A percentile compares a stretch with the other conserved stretches of the same genome.
Evolutionary conservation across 2,888 invertebrate genomes (phyloP).

Genomic region (Lasioglossum zephyrum): DNA sequence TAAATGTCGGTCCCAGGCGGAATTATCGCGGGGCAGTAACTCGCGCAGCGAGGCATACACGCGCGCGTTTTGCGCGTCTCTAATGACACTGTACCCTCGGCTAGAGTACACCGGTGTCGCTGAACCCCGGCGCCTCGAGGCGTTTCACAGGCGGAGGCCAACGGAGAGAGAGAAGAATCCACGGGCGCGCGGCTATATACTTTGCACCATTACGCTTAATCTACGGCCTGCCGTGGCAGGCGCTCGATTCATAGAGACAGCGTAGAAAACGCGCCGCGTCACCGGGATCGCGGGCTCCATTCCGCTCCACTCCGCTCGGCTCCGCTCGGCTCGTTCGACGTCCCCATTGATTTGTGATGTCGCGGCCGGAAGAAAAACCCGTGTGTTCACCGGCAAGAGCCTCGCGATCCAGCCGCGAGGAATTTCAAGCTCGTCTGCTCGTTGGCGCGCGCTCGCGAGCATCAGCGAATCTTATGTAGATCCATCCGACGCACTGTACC

Average conservation of each 20-base stretch:
- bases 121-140: slow-evolving; percentile 66
- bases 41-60: slow-evolving; percentile 23
- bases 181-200: slow-evolving; percentile 49
- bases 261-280: slow-evolving; percentile 28
- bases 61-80: slow-evolving; percentile 44
- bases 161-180: slow-evolving; percentile 50
- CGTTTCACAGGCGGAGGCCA: slow-evolving; percentile 61
- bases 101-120: slow-evolving; percentile 67
- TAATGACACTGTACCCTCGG: slow-evolving; percentile 59
- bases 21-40: slow-evolving; percentile 29
- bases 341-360: slow-evolving; percentile 46
- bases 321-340: slow-evolving; percentile 3
- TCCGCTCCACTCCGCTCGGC: background rate
- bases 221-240: slow-evolving; percentile 42
- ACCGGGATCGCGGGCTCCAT: slow-evolving; percentile 18
- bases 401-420: background rate
- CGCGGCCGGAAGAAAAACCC: slow-evolving; percentile 37
- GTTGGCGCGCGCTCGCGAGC: background rate
- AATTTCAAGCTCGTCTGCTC: slow-evolving; percentile 29
- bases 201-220: slow-evolving; percentile 65
- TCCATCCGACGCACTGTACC: background rate
- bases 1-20: background rate
- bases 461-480: slow-evolving; percentile 32
- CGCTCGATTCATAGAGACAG: slow-evolving; percentile 41
- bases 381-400: background rate